Base-by-base conservation (phyloP, 2,888 invertebrate genomes). In the Mesodorylaimus sp. region DNA sequence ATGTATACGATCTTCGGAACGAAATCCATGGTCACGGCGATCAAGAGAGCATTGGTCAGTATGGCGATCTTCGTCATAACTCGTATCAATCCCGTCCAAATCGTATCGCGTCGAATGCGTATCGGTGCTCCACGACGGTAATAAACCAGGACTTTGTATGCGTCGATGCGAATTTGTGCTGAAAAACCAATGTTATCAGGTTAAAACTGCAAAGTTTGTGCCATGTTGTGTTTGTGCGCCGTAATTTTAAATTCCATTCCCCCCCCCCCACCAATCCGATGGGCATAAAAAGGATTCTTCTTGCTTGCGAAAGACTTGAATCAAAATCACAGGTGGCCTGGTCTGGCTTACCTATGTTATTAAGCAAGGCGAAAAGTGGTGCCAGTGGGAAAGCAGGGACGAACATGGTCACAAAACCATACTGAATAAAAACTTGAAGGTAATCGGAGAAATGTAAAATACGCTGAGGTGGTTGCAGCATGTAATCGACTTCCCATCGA, bases 401-500 rank as follows among this genome's bases (percentile, higher is more conserved):
- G 70, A 93, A 93, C 59, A 93, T 83, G 3, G 89, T 91, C 36
- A 91, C 83, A 73, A 93, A 91, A 0, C 91, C 91, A 72, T 87
- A 93, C 68, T 93, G 91, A 39, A 89, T 72, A 47, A 88, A 83
- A 88, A 91, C 91, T 76, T 91, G 91, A 55, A 91, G 74, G 70
- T 91, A 91, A 70, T 91, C 91, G 0, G 84, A 83, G 69, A 89
- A 91, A 48, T 91, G 73, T n/a, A 32, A 32, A n/a, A 46, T 19
- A n/a, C 7, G 47, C 26, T 29, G 47, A 5, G 36, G 23, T 19
- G 47, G 47, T 3, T 21, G 19, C 7, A 46, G 36, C n/a, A 38
- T 36, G 32, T 38, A 46, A 38, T 46, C 47, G 29, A 38, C 36
- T n/a, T n/a, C n/a, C n/a, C n/a, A n/a, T n/a, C n/a, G n/a, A n/a